phyloP scores from a whole-genome alignment of 2,888 invertebrate genomes.

The Sarcophaga rosellei region DNA sequence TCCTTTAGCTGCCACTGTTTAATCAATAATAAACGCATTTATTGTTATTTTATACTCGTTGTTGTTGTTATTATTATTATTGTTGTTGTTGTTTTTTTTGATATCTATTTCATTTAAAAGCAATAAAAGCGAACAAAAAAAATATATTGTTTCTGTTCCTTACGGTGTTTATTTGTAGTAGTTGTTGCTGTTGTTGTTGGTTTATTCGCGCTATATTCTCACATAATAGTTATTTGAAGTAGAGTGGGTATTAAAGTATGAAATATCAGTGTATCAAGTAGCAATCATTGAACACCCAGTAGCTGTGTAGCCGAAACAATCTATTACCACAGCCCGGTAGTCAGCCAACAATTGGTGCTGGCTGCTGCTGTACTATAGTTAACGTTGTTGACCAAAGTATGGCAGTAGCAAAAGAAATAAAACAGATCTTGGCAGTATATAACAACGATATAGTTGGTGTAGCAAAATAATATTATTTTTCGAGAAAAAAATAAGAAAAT shows the following conservation, averaged over 20 bases:
- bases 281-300: constrained; percentile 66
- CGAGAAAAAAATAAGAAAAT: constrained; percentile 22
- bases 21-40: constrained; percentile 32
- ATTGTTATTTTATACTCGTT: constrained; percentile 3
- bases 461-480: constrained; percentile 68
- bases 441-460: constrained; percentile 42
- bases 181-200: too few species aligned
- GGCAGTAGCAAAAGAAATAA: constrained; percentile 49
- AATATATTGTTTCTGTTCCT: too few species aligned
- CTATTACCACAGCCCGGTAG: constrained; percentile 39
- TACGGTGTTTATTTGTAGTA: too few species aligned
- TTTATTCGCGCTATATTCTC: background rate
- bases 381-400: constrained; percentile 57
- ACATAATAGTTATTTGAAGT: constrained; percentile 39
- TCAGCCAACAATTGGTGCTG: constrained; percentile 43
- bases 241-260: constrained; percentile 49
- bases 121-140: too few species aligned
- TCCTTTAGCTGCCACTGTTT: constrained; percentile 1
- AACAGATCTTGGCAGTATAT: background rate
- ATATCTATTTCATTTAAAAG: constrained; percentile 59
- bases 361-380: constrained; percentile 52
- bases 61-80: constrained; percentile 15
- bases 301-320: constrained; percentile 47
- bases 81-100: constrained; percentile 20
- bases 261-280: constrained; percentile 63